phyloP scores from a whole-genome alignment of 2,888 invertebrate species.

The Apodemia mormo region DNA sequence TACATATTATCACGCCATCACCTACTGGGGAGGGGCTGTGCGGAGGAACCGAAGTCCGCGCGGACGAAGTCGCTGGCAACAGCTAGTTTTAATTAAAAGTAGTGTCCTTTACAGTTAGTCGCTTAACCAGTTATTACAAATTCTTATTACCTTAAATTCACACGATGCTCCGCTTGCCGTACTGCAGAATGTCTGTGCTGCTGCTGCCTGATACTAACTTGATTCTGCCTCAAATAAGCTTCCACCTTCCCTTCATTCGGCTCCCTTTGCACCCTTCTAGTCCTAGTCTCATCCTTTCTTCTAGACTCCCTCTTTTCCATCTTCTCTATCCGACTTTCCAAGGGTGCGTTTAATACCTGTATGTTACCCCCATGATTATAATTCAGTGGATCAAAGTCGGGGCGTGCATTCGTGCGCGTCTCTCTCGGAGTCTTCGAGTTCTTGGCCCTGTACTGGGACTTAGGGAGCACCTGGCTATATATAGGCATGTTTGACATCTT shows the following conservation, averaged over 20 bases:
- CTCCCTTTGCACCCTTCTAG: constrained; percentile 52
- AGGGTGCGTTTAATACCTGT: constrained; percentile 49
- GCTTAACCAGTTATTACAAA: no score
- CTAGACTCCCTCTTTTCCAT: constrained; percentile 53
- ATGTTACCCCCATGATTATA: constrained; percentile 80
- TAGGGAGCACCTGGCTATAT: constrained; percentile 76
- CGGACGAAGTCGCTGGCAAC: no score
- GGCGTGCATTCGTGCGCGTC: constrained; percentile 51
- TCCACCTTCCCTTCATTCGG: constrained; percentile 71
- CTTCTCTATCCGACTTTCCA: constrained; percentile 56
- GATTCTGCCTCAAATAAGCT: constrained; percentile 74
- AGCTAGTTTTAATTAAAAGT: no score
- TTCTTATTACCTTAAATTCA: constrained; percentile 63
- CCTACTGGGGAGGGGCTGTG: no score
- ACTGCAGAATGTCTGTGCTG: constrained; percentile 74
- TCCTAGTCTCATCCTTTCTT: constrained; percentile 49
- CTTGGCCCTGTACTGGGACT: constrained; percentile 63
- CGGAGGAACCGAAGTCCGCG: no score
- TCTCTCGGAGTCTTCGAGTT: constrained; percentile 46
- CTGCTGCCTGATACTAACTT: constrained; percentile 73
- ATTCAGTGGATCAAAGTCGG: constrained; percentile 85
- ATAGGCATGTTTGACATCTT: constrained; percentile 79
- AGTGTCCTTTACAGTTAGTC: no score
- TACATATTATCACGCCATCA: no score
- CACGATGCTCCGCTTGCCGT: constrained; percentile 74